Conservation (phyloP, 2,113 vertebrate genomes). For the Cavia aperea region DNA sequence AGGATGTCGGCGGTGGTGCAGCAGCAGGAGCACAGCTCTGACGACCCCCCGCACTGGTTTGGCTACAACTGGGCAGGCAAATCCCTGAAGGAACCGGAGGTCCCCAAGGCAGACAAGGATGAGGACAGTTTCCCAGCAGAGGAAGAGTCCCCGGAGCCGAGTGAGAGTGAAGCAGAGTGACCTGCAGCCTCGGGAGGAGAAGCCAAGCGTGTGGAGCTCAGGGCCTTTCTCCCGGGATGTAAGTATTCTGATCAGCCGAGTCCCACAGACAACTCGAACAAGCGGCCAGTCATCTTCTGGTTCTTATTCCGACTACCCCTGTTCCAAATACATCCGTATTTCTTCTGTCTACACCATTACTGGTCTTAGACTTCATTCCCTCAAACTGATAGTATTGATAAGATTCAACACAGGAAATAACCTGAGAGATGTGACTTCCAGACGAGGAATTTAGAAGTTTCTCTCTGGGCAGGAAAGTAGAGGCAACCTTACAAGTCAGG, state of each 20-base stretch:
- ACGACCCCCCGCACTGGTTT: slow-evolving; percentile 75
- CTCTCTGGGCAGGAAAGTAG: slow-evolving; percentile 17
- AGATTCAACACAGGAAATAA: slow-evolving; percentile 20
- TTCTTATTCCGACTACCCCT: slow-evolving; percentile 18
- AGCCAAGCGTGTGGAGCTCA: slow-evolving; percentile 36
- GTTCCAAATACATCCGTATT: slow-evolving; percentile 24
- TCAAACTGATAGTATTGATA: slow-evolving; percentile 12
- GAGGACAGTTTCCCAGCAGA: accelerated
- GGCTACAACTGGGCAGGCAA: slow-evolving; percentile 64
- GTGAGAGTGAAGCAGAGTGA: not conserved
- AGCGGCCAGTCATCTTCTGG: not conserved
- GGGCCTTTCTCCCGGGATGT: slow-evolving; percentile 1
- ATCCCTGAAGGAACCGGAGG: not conserved
- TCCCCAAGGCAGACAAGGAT: not conserved
- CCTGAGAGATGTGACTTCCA: not conserved
- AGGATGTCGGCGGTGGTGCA: slow-evolving; percentile 73
- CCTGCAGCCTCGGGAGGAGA: slow-evolving; percentile 33
- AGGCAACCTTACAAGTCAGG: not conserved
- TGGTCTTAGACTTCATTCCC: slow-evolving; percentile 10
- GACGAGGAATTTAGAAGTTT: slow-evolving; percentile 17
- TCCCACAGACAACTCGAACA: slow-evolving; percentile 13
- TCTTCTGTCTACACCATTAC: slow-evolving; percentile 17
- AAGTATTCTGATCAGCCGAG: slow-evolving; percentile 33
- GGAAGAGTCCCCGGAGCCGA: not conserved
- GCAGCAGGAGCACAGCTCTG: slow-evolving; percentile 75